These are phyloP conservation scores for Chironomus tepperi DNA, from an alignment of 1,140 invertebrate genomes.

Conservation along the genomic window DNA sequence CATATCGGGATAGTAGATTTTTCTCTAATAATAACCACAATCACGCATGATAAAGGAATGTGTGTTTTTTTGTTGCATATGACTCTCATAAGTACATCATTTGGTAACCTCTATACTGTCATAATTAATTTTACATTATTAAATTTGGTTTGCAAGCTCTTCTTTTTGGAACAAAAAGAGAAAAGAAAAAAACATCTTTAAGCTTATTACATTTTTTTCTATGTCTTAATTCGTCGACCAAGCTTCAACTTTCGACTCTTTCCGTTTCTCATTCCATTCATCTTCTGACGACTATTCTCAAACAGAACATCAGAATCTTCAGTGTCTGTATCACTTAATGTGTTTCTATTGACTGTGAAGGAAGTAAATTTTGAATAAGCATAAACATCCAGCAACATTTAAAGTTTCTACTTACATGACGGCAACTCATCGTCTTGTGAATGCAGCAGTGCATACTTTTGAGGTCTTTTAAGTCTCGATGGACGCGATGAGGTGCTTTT, in stretches of 20 bases:
- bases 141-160: slow-evolving; percentile 2
- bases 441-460: slow-evolving; percentile 54
- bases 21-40: too few species aligned
- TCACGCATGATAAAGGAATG: too few species aligned
- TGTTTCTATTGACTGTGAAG: slow-evolving; percentile 36
- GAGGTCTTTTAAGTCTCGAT: slow-evolving; percentile 33
- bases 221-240: slow-evolving; percentile 46
- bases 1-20: too few species aligned
- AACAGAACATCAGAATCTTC: slow-evolving; percentile 67
- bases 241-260: slow-evolving; percentile 45
- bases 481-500: slow-evolving; percentile 32
- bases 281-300: slow-evolving; percentile 49
- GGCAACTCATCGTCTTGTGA: slow-evolving; percentile 47
- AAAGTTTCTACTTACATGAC: slow-evolving; percentile 39
- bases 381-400: background rate
- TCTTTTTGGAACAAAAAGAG: background rate
- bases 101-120: too few species aligned
- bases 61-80: too few species aligned
- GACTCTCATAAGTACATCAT: too few species aligned
- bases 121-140: background rate
- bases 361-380: slow-evolving; percentile 22
- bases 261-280: slow-evolving; percentile 44
- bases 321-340: slow-evolving; percentile 56
- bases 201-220: slow-evolving; percentile 28
- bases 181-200: background rate